Evolutionary conservation across 2,888 invertebrate species (phyloP), one percentile per base, ranked within the genome.

Genomic region (Eurytoma adleriae): DNA sequence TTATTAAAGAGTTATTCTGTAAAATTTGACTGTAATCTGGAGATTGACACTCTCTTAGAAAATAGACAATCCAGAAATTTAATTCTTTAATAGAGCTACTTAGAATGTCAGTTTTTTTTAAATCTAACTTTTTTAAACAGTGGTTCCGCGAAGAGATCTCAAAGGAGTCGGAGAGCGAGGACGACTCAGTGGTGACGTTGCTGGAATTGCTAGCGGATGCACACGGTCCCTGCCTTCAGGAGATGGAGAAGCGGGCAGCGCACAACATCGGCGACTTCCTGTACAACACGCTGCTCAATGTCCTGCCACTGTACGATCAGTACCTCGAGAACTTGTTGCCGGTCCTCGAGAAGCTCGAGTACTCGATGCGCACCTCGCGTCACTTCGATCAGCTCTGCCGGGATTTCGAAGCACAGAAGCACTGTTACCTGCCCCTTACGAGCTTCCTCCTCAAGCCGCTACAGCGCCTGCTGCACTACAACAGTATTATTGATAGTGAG

Each of bases 391-490:
- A 93, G 90, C 92, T 93, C 83, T 96, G 94, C 91, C 93, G 94
- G 74, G 95, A 95, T 84, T 96, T 97, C 90, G 97, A 97, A 90
- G 93, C 94, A 76, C 95, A 96, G 89, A 96, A 96, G 91, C 94
- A 96, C 70, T 97, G 97, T 90, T 97, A 97, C 88, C 92, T 98
- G 84, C 98, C 96, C 2, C 93, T 98, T 74, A 94, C 95, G 68
- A 95, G 95, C 81, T 94, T 97, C 87, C 93, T 97, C 50, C 91
- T 96, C 79, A 96, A 96, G 89, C 96, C 97, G 14, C 92, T 97
- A n/a, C 95, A 95, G 91, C 93, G 98, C 74, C 92, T 98, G 84
- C 92, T 97, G 78, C 97, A 98, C 90, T 97, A 98, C 91, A 94
- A 95, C 89, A 92, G 93, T 87, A 91, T 96, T 88, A 91, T 97